Evolutionary conservation across 2,113 vertebrate species (phyloP).

Genomic region (Heloderma charlesbogerti): DNA sequence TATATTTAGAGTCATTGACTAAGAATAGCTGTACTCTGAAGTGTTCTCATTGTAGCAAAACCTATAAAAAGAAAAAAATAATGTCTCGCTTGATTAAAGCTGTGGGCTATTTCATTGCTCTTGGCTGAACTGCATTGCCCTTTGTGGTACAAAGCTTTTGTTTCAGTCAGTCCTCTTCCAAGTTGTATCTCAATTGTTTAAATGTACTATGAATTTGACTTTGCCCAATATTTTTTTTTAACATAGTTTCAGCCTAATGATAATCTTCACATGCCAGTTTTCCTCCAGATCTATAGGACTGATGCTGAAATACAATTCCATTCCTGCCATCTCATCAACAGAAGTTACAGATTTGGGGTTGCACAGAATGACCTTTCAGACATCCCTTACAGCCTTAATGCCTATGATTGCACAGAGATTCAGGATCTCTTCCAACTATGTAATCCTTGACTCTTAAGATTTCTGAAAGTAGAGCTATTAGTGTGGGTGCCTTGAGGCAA

Average conservation of each 20-base stretch:
- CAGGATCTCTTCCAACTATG: no score
- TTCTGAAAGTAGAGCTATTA: no score
- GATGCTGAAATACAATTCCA: background rate
- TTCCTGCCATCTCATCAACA: background rate
- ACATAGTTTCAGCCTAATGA: background rate
- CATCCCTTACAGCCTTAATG: no score
- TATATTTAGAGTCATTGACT: background rate
- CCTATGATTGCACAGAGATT: no score
- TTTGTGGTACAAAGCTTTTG: background rate
- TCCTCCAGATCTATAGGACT: background rate
- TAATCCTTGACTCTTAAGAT: no score
- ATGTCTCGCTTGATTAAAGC: slow-evolving; percentile 7
- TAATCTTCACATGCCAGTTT: background rate
- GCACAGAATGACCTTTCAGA: no score
- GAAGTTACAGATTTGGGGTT: background rate
- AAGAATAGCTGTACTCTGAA: background rate
- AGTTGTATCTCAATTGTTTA: background rate
- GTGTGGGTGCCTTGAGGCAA: no score
- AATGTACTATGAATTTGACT: background rate
- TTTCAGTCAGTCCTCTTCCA: background rate
- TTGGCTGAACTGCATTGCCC: background rate
- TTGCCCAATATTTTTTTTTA: background rate
- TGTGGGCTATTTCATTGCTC: background rate
- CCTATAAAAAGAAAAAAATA: background rate
- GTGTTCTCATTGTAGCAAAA: background rate